These are phyloP conservation scores for Gallinago jamesoni DNA, from an alignment of 2,113 vertebrate genomes.

Conservation along the genomic window DNA sequence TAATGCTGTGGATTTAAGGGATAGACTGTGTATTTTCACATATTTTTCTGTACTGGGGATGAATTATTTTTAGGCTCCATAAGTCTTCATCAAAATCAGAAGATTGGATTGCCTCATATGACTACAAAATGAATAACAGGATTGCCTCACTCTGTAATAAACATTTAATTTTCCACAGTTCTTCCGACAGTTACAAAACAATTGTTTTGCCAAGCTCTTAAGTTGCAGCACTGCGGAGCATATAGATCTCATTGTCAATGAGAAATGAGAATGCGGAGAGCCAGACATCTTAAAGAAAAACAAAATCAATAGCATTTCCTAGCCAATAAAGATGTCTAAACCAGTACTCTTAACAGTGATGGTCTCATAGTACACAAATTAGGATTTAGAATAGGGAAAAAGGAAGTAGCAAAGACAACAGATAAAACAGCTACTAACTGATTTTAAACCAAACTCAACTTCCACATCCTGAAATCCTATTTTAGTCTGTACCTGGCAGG, in stretches of 20 bases:
- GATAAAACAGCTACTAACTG: background rate
- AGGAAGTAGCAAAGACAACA: background rate
- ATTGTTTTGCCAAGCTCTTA: background rate
- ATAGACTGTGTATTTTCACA: constrained; percentile 46
- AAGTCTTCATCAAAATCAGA: constrained; percentile 27
- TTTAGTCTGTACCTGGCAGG: background rate
- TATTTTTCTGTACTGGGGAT: constrained; percentile 8
- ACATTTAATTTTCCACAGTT: constrained; percentile 8
- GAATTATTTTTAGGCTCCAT: constrained; percentile 47
- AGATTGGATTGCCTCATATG: background rate
- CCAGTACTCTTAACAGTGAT: background rate
- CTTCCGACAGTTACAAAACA: background rate
- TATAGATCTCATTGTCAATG: background rate
- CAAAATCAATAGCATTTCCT: constrained; percentile 4
- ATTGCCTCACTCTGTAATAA: background rate
- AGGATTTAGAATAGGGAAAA: background rate
- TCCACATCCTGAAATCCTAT: background rate
- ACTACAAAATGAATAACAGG: background rate
- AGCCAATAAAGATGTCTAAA: constrained; percentile 1
- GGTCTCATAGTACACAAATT: background rate
- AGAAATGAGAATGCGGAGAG: background rate
- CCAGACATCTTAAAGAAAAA: background rate
- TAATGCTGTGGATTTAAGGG: constrained; percentile 55
- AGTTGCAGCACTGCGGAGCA: background rate
- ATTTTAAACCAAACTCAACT: background rate